Conservation (phyloP, 2,113 vertebrate species). For the Accipiter cooperii region DNA sequence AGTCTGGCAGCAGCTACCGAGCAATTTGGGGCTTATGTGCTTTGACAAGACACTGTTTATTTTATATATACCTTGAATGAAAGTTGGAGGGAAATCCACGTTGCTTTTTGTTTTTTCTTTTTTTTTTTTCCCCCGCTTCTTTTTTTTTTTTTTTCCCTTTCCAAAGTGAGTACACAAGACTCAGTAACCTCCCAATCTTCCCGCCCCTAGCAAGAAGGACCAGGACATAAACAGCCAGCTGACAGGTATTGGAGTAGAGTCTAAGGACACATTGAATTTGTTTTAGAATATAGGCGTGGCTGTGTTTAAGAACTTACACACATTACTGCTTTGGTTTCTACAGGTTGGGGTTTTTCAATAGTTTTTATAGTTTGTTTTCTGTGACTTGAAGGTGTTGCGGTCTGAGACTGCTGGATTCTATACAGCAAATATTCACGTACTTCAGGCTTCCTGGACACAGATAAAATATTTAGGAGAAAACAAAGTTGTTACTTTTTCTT, state of each 20-base stretch:
- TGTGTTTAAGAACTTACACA: background rate
- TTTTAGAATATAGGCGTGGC: background rate
- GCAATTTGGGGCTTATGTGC: no score
- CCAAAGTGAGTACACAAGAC: background rate
- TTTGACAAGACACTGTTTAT: background rate
- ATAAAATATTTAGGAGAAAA: background rate
- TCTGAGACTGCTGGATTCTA: background rate
- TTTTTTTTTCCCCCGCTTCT: background rate
- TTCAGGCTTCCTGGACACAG: background rate
- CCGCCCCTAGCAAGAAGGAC: background rate
- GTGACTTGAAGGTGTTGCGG: background rate
- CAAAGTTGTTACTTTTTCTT: background rate
- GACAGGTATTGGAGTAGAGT: background rate
- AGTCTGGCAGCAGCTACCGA: background rate
- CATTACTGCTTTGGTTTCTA: background rate
- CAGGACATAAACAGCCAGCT: background rate
- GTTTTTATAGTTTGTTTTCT: background rate
- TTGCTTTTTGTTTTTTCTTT: background rate
- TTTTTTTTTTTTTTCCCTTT: background rate
- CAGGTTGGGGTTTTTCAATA: accelerated
- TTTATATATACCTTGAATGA: background rate
- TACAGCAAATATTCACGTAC: background rate
- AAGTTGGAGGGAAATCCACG: background rate
- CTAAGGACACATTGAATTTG: background rate
- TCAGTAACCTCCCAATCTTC: background rate